Evolutionary conservation across 2,797 vertebrate species (phyloP), one percentile per base, ranked within the genome.

Genomic region (Emydoidea blandingii): DNA sequence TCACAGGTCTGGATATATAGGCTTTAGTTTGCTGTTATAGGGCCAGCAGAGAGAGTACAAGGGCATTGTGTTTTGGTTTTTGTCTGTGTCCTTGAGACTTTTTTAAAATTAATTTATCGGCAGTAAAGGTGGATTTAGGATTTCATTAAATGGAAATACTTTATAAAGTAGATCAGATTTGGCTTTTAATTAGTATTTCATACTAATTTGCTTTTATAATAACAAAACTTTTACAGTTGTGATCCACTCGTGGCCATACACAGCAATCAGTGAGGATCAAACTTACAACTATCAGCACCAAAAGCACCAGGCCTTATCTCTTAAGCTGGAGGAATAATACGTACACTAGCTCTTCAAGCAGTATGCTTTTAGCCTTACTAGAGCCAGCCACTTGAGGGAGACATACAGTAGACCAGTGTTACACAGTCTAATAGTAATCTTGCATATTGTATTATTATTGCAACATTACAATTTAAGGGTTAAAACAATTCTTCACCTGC

Each of bases 1-100:
- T 85, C 16, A 1, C 1, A 10, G 37, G 1, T 2, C 56, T 92
- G 49, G 68, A 87, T 89, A 47, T 34, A 2, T 21, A 31, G 62
- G 44, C 54, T 91, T 74, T 72, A 2, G 1, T 74, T 4, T 50
- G 31, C 74, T 6, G 2, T 72, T 92, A 62, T 52, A 52, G 10
- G 87, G 85, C 68, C 83, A 83, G 52, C 54, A 57, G 44, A 11
- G 85, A 19, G 34, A 59, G 2, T 10, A 19, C 18, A 29, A 12
- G 23, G 10, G 6, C 31, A 90, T 78, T 8, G 0, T 53, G 2
- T 41, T 8, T 1, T 3, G 0, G 3, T 5, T 86, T 53, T 44
- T 27, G n/a, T 74, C 14, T 52, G 0, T 80, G 56, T 37, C 52
- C 49, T 76, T 82, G 29, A 59, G 41, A 57, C 4, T 25, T 90